Conservation (phyloP, 2,797 vertebrate species). For the Acrossocheilus fasciatus region DNA sequence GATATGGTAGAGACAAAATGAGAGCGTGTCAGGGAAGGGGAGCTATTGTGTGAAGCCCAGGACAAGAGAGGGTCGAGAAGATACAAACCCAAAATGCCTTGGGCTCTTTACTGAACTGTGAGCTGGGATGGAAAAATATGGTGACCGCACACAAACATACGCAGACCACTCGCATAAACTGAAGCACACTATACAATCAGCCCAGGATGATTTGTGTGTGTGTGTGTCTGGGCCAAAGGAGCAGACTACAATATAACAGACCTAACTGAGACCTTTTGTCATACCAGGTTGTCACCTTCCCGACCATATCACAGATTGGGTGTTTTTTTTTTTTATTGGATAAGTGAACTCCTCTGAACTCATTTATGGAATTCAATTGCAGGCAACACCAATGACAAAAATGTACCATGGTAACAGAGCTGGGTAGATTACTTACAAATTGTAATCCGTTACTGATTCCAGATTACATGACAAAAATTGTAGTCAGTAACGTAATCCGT, state of each 20-base stretch:
- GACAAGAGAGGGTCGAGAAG: neutral
- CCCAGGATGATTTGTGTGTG: neutral
- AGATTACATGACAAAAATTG: too few species aligned
- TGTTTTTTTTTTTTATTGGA: neutral
- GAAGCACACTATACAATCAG: neutral
- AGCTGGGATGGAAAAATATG: neutral
- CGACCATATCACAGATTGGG: neutral
- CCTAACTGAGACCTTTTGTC: neutral
- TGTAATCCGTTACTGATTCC: too few species aligned
- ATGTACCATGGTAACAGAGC: neutral
- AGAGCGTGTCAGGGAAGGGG: conserved; percentile 8
- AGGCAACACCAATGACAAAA: neutral
- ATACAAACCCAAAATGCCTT: conserved; percentile 52
- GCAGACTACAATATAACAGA: neutral
- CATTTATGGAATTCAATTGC: neutral
- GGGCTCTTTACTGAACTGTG: conserved; percentile 19
- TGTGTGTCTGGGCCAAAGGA: neutral
- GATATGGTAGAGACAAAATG: conserved; percentile 12
- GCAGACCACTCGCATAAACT: neutral
- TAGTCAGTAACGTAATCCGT: too few species aligned
- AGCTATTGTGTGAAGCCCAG: neutral
- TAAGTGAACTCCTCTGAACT: neutral
- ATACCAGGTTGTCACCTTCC: neutral
- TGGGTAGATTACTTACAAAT: too few species aligned
- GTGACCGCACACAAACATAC: neutral